Conservation (phyloP, 2,113 vertebrate genomes). For the Halichoeres trimaculatus region DNA sequence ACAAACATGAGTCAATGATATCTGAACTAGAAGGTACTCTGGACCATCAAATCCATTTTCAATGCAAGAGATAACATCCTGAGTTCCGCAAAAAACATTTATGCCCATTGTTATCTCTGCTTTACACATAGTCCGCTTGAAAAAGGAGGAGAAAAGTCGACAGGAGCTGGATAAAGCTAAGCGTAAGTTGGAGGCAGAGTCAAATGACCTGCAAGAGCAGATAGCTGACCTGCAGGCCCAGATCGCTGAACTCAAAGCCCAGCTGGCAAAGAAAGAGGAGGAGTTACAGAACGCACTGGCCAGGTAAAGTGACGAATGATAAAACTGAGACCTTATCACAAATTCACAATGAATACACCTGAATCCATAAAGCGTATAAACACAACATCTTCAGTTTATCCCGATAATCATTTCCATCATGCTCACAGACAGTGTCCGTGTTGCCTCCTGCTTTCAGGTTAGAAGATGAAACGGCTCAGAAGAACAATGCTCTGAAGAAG, state of each 20-base stretch:
- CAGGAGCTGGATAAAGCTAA: slow-evolving; percentile 96
- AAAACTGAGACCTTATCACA: not conserved
- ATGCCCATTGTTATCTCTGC: not conserved
- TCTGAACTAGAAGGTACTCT: slow-evolving; percentile 94
- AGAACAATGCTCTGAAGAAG: slow-evolving; percentile 93
- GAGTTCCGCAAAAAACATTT: not conserved
- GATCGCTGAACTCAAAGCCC: slow-evolving; percentile 92
- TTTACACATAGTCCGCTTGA: slow-evolving; percentile 86
- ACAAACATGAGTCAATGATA: slow-evolving; percentile 98
- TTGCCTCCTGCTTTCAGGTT: slow-evolving; percentile 82
- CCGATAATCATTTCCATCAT: not conserved
- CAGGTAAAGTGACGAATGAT: slow-evolving; percentile 84
- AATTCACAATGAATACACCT: not conserved
- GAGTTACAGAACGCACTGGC: slow-evolving; percentile 91
- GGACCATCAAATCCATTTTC: not conserved
- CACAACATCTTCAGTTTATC: not conserved
- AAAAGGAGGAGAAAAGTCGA: slow-evolving; percentile 95
- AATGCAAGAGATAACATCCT: not conserved
- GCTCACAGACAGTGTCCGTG: not conserved
- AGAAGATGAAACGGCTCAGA: slow-evolving; percentile 91
- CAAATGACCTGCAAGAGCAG: slow-evolving; percentile 90
- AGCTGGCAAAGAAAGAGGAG: slow-evolving; percentile 94
- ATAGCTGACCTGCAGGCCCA: slow-evolving; percentile 91
- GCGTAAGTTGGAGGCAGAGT: slow-evolving; percentile 94
- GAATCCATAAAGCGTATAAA: not conserved